Evolutionary conservation across 2,113 vertebrate species (phyloP).

Genomic region (Zapus hudsonius): DNA sequence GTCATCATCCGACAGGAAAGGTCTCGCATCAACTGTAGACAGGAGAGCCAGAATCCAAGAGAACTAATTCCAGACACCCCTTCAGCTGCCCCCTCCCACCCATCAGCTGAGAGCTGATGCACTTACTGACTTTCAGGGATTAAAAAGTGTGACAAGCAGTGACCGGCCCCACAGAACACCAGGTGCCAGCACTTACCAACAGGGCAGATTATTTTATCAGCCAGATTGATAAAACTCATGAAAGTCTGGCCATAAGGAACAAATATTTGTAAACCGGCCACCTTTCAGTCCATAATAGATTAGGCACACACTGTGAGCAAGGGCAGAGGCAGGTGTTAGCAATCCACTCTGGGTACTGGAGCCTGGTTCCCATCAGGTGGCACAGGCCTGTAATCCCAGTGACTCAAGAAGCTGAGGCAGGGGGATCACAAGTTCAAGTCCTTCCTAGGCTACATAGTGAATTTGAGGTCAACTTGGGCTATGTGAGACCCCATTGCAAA

Average conservation of each 20-base stretch:
- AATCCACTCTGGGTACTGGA: not conserved
- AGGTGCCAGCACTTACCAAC: conserved; percentile 54
- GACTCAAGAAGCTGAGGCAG: not conserved
- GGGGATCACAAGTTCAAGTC: not conserved
- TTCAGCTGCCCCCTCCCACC: not conserved
- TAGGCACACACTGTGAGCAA: conserved; percentile 10
- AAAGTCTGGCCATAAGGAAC: conserved; percentile 62
- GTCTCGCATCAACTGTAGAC: conserved; percentile 45
- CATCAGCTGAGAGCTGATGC: conserved; percentile 51
- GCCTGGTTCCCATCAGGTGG: not conserved
- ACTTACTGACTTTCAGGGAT: conserved; percentile 60
- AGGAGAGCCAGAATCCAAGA: conserved; percentile 72
- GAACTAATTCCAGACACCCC: conserved; percentile 51
- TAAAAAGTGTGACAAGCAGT: conserved; percentile 63
- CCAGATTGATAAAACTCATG: conserved; percentile 47
- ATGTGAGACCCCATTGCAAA: not conserved
- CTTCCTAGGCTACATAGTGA: not conserved
- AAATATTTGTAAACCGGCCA: conserved; percentile 69
- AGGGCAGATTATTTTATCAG: conserved; percentile 67
- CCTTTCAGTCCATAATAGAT: conserved; percentile 35
- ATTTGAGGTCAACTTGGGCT: not conserved
- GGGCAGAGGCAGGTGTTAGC: not conserved
- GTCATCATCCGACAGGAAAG: conserved; percentile 66
- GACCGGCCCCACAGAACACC: conserved; percentile 38
- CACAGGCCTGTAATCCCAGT: not conserved